Base-by-base conservation (phyloP, 2,797 vertebrate genomes). In the Catamblyrhynchus diadema region DNA sequence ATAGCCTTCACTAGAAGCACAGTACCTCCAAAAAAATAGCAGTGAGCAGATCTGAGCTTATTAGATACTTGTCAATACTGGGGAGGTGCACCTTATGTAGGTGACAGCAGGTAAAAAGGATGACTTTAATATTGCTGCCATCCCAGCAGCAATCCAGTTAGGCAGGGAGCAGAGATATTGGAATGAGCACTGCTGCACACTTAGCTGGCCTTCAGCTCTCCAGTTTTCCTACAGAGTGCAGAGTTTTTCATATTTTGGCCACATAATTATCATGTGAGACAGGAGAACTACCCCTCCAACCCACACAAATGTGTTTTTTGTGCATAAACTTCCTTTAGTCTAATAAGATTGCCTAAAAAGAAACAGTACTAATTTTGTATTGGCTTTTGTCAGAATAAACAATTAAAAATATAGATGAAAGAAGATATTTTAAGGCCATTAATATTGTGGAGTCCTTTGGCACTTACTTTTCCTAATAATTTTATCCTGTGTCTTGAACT, bases 61-160 rank as follows among this genome's bases (percentile, higher is more conserved):
- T 88, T 37, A 79, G 84, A 69, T 42, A 62, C 48, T 89, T 91
- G 71, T 93, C 94, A 96, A 64, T 80, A 28, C 59, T 66, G n/a
- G 35, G 65, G 28, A 93, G 84, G 86, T 84, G 75, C 64, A 95
- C 41, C 86, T 90, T 74, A 82, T 75, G 39, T 80, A 75, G 75
- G 15, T 95, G 90, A 86, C 89, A 93, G 93, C 87, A 96, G 35
- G 47, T 66, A 89, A 51, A 66, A 95, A 89, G 61, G 69, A 96
- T 95, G 25, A 33, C 47, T 95, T 95, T 90, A 96, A 96, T 96
- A 95, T 82, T 65, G 64, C 79, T 95, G n/a, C 45, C 44, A 44
- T 83, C 90, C 74, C 72, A 91, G 75, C 74, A 86, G 86, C 79
- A 95, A 95, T 85, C 90, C 87, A 92, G 75, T 81, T 75, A 90